Evolutionary conservation across 2,888 invertebrate species (phyloP).

Genomic region (Podotricha telesiphe): DNA sequence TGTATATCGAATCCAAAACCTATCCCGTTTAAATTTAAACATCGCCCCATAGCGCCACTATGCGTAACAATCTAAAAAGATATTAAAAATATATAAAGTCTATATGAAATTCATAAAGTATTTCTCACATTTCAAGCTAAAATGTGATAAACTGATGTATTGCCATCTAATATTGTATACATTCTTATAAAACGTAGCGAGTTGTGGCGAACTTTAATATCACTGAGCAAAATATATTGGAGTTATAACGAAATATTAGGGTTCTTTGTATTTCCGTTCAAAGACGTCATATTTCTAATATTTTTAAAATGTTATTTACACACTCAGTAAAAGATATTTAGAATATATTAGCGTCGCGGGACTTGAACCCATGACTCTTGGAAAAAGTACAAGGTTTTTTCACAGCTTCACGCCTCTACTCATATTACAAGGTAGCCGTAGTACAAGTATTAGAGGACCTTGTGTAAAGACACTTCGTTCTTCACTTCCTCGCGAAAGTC

Average conservation of each 20-base stretch:
- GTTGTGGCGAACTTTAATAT: slow-evolving; percentile 60
- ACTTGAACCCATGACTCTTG: no score
- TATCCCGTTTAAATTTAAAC: no score
- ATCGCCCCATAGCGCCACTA: neutral
- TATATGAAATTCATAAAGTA: neutral
- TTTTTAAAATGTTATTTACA: neutral
- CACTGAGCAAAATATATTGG: slow-evolving; percentile 60
- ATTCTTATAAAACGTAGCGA: slow-evolving; percentile 12
- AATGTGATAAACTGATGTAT: slow-evolving; percentile 23
- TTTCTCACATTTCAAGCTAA: neutral
- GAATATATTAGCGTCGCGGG: no score
- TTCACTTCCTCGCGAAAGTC: no score
- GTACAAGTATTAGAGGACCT: no score
- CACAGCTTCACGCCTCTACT: no score
- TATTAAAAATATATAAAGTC: slow-evolving; percentile 2
- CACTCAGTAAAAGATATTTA: no score
- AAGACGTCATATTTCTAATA: neutral
- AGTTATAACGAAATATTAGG: slow-evolving; percentile 54
- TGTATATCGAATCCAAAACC: no score
- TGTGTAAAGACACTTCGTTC: no score
- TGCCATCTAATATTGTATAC: slow-evolving; percentile 16
- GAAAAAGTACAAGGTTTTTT: no score
- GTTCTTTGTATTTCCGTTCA: slow-evolving; percentile 31
- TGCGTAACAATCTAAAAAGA: neutral
- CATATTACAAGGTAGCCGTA: no score